Evolutionary conservation across 2,797 vertebrate genomes (phyloP).

Genomic region (Pangasius djambal): DNA sequence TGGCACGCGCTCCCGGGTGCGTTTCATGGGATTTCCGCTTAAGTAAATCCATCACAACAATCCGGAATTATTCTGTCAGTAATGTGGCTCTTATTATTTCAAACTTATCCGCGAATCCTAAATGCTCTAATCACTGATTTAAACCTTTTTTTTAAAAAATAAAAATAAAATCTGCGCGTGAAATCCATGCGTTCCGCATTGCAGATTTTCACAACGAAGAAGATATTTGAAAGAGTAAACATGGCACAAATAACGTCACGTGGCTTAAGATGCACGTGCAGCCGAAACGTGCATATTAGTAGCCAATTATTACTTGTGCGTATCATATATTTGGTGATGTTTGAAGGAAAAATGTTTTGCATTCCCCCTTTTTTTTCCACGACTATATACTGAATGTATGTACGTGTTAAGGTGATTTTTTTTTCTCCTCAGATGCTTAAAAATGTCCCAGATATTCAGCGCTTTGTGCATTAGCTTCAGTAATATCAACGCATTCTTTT

Average conservation of each 20-base stretch:
- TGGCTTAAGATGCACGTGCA: not conserved
- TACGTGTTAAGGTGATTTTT: too few relatives aligned
- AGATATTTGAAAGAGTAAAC: not conserved
- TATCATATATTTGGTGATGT: not conserved
- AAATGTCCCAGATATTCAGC: not conserved
- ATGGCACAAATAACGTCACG: not conserved
- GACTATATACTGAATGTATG: too few relatives aligned
- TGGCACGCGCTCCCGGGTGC: conserved; percentile 8
- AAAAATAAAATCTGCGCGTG: too few relatives aligned
- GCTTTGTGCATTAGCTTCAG: too few relatives aligned
- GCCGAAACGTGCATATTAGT: not conserved
- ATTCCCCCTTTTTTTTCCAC: not conserved
- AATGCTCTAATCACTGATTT: not conserved
- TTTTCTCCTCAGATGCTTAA: not conserved
- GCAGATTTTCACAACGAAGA: not conserved
- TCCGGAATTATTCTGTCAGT: not conserved
- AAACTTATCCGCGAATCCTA: not conserved
- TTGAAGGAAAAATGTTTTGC: not conserved
- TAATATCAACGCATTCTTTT: too few relatives aligned
- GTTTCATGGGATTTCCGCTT: conserved; percentile 19
- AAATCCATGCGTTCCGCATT: not conserved
- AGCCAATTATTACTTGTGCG: not conserved
- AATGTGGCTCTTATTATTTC: not conserved
- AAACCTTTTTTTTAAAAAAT: not conserved
- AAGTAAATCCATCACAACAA: conserved; percentile 41